A percentile compares a stretch with the other conserved stretches of the same genome.
These are phyloP conservation scores for Gryllus bimaculatus DNA, from an alignment of 1,140 invertebrate species.

Conservation along the genomic window DNA sequence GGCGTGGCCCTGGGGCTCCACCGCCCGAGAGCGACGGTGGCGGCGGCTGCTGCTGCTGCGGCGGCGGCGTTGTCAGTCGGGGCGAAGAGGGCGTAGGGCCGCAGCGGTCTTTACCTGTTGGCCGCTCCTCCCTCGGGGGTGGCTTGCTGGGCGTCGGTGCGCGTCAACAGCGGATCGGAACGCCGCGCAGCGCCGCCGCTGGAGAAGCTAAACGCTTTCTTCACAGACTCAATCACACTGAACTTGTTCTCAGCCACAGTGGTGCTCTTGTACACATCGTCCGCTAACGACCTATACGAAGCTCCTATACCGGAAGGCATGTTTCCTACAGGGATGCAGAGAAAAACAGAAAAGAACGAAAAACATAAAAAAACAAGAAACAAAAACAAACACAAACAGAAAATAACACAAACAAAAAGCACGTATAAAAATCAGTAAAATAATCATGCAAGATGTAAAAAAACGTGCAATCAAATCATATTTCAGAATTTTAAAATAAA, in stretches of 20 bases:
- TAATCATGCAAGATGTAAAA: background rate
- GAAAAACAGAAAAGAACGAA: slow-evolving; percentile 20
- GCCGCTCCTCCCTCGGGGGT: slow-evolving; percentile 31
- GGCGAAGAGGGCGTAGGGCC: background rate
- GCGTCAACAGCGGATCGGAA: slow-evolving; percentile 40
- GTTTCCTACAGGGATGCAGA: slow-evolving; percentile 9
- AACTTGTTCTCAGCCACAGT: slow-evolving; percentile 46
- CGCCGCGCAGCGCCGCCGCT: slow-evolving; percentile 34
- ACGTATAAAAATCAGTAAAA: background rate
- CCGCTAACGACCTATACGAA: slow-evolving; percentile 51
- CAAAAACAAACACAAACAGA: slow-evolving; percentile 17
- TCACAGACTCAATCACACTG: slow-evolving; percentile 47
- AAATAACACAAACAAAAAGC: slow-evolving; percentile 12
- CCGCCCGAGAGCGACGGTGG: background rate
- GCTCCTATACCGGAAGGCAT: slow-evolving; percentile 50
- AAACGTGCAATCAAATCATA: background rate
- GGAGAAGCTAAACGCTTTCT: slow-evolving; percentile 51
- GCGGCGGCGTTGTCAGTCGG: background rate
- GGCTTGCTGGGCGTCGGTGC: slow-evolving; percentile 34
- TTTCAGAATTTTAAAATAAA: no score
- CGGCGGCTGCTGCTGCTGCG: background rate
- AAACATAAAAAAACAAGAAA: slow-evolving; percentile 15
- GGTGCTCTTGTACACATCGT: slow-evolving; percentile 53
- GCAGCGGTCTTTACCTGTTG: slow-evolving; percentile 7
- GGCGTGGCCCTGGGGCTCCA: no score